phyloP scores from a whole-genome alignment of 2,797 vertebrate genomes.

The Momotus momota region DNA sequence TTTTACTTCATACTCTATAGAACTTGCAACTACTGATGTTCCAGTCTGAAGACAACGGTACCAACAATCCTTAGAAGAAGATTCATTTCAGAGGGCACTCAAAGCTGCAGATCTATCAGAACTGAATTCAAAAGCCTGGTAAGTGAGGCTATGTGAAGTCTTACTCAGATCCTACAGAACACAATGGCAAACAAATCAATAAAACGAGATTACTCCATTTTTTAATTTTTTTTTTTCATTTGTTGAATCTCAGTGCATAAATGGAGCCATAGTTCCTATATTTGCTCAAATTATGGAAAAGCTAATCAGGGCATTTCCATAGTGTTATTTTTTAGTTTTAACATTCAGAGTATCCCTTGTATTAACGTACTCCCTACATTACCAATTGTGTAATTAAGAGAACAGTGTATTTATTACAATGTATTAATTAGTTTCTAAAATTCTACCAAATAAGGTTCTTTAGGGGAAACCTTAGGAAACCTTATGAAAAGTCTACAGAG shows the following conservation, averaged over 20 bases:
- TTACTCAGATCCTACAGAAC: not conserved
- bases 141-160: not conserved
- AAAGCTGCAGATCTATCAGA: not conserved
- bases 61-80: not conserved
- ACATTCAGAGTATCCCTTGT: not conserved
- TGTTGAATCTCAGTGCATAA: not conserved
- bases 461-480: not conserved
- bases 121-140: not conserved
- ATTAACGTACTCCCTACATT: not conserved
- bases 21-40: not conserved
- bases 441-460: not conserved
- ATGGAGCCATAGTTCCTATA: not conserved
- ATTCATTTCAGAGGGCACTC: not conserved
- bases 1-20: not conserved
- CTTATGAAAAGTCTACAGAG: not conserved
- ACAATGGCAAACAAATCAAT: not conserved
- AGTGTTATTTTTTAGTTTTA: not conserved
- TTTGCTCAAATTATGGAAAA: not conserved
- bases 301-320: not conserved
- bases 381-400: not conserved
- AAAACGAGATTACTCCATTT: not conserved
- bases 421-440: not conserved
- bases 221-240: not conserved
- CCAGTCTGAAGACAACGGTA: not conserved
- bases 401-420: not conserved